These are phyloP conservation scores for Latrodectus hesperus DNA, from an alignment of 2,888 invertebrate species.

Conservation along the genomic window DNA sequence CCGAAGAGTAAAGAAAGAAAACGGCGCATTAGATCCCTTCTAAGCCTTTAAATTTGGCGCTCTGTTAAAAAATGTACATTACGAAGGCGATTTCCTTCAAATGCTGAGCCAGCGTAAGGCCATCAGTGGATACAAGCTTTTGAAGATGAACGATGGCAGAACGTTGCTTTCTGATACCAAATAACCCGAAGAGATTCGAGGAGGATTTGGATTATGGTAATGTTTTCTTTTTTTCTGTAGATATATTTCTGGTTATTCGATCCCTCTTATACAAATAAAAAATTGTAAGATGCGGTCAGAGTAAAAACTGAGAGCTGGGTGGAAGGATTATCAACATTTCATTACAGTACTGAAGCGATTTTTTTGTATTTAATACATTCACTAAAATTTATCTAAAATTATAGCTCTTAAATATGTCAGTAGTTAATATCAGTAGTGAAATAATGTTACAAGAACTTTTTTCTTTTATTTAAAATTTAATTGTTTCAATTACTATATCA, in stretches of 20 bases:
- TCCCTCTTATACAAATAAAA: too few species aligned
- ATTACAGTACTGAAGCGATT: too few species aligned
- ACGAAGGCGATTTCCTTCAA: background rate
- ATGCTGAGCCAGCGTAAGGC: background rate
- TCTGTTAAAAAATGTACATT: background rate
- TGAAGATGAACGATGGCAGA: slow-evolving; percentile 9
- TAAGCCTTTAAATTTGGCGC: slow-evolving; percentile 2
- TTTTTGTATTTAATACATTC: too few species aligned
- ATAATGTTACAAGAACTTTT: too few species aligned
- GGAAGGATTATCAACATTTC: too few species aligned
- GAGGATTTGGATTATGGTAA: slow-evolving; percentile 17
- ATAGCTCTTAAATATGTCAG: too few species aligned
- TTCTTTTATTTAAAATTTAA: too few species aligned
- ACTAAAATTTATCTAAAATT: too few species aligned
- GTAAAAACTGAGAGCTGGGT: too few species aligned
- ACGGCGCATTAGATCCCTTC: background rate
- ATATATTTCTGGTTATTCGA: background rate
- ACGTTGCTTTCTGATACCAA: background rate
- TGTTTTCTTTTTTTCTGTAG: background rate
- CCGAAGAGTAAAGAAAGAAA: background rate
- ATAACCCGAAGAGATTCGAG: background rate
- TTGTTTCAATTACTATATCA: too few species aligned
- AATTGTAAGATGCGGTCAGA: too few species aligned
- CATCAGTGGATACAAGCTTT: background rate
- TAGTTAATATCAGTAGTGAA: too few species aligned